A percentile compares a stretch with the other conserved stretches of the same genome.
Conservation (phyloP, 1,140 invertebrate species). For the Drosophila willistoni region DNA sequence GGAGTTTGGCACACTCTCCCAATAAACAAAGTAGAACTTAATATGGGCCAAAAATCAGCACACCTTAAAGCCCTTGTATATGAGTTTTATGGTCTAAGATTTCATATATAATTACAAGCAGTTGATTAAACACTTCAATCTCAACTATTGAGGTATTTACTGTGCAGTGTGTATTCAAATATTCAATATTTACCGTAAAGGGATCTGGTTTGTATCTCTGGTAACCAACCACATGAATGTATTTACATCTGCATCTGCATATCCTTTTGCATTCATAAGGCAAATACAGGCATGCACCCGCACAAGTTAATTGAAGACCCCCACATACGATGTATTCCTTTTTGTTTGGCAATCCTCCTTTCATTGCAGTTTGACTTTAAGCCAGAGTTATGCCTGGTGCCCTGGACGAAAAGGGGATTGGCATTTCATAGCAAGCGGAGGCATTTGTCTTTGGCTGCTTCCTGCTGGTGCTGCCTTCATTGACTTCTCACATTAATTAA, state of each 20-base stretch:
- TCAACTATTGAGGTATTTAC: no score
- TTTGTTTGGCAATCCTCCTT: background rate
- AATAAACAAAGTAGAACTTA: constrained; percentile 20
- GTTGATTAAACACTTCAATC: no score
- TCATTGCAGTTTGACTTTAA: background rate
- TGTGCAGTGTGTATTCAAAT: background rate
- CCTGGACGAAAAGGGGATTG: background rate
- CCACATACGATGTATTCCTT: background rate
- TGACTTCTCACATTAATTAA: constrained; percentile 54
- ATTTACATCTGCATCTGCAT: background rate
- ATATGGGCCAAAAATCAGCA: constrained; percentile 22
- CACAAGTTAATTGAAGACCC: background rate
- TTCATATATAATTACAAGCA: background rate
- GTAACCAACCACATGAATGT: background rate
- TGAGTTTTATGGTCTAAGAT: background rate
- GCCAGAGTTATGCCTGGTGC: background rate
- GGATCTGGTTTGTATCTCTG: no score
- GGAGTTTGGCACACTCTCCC: background rate
- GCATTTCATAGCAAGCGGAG: background rate
- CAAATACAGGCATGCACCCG: background rate
- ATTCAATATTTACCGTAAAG: background rate
- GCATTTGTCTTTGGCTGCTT: constrained; percentile 9
- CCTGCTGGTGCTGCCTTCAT: constrained; percentile 10
- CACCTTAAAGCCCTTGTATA: background rate
- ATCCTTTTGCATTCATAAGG: background rate